phyloP scores from a whole-genome alignment of 2,888 invertebrate genomes.

The Pyrgus malvae region DNA sequence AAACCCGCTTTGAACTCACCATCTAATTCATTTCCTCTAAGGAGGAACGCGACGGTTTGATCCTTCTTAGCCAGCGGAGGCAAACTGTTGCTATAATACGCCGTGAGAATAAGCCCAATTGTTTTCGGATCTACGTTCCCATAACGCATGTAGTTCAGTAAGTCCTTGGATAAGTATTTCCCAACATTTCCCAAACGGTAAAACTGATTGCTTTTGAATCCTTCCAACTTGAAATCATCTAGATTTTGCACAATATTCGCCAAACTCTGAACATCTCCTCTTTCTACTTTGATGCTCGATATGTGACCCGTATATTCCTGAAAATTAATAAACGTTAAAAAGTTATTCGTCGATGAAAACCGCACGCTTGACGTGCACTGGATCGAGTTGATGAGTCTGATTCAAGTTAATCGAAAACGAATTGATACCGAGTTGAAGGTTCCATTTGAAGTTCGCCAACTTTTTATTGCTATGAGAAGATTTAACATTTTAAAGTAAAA shows the following conservation, averaged over 20 bases:
- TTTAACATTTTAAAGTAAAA: too few species aligned
- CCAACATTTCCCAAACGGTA: background rate
- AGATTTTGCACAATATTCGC: background rate
- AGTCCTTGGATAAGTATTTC: conserved; percentile 7
- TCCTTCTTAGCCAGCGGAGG: conserved; percentile 8
- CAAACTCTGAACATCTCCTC: background rate
- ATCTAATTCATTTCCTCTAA: background rate
- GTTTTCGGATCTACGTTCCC: background rate
- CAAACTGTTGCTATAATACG: background rate
- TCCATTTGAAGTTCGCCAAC: too few species aligned
- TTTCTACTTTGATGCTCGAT: background rate
- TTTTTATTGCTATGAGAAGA: too few species aligned
- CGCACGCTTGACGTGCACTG: background rate
- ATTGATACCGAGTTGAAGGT: too few species aligned
- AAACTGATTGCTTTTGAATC: conserved; percentile 2
- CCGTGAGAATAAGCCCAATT: conserved; percentile 1
- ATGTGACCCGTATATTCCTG: conserved; percentile 6
- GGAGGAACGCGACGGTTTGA: background rate
- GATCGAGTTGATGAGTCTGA: background rate
- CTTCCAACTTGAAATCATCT: background rate
- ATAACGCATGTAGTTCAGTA: conserved; percentile 2
- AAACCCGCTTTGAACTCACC: background rate
- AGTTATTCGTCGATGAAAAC: background rate
- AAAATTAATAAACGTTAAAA: conserved; percentile 15
- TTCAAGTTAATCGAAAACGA: conserved; percentile 10